These are phyloP conservation scores for Paragorgia papillata DNA, from an alignment of 92 coral and sea anemone species.

Conservation along the genomic window DNA sequence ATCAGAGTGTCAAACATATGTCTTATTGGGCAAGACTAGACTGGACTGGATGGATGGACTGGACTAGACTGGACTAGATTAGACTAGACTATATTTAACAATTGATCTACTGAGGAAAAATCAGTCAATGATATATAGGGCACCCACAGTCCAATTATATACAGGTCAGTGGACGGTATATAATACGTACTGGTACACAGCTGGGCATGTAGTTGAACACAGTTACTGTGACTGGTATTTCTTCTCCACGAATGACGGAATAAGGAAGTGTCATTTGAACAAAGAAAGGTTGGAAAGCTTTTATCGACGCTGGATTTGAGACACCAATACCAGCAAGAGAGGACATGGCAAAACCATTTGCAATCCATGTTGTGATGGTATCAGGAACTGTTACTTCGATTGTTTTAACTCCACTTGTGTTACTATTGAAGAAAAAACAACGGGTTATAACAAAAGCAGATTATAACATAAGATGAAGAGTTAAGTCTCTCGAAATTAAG, in stretches of 20 bases:
- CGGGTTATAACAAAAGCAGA: not conserved
- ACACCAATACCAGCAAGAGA: conserved; percentile 78
- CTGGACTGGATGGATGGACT: no score
- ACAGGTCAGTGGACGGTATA: no score
- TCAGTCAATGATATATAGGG: no score
- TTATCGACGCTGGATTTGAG: conserved; percentile 67
- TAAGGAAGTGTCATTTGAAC: conserved; percentile 88
- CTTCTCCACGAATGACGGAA: conserved; percentile 94
- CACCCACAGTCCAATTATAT: no score
- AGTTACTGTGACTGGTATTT: conserved; percentile 75
- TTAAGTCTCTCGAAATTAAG: no score
- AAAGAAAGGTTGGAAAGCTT: conserved; percentile 85
- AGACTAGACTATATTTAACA: no score
- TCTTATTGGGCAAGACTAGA: no score
- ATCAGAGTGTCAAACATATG: no score
- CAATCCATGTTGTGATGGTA: conserved; percentile 92
- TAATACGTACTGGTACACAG: conserved; percentile 79
- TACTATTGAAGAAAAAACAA: conserved; percentile 41
- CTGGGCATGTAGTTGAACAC: conserved; percentile 86
- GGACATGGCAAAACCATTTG: conserved; percentile 91
- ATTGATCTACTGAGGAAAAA: no score
- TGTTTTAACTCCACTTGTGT: conserved; percentile 59
- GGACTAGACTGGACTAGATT: no score
- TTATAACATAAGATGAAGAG: no score
- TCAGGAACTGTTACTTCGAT: conserved; percentile 82